Evolutionary conservation across 2,888 invertebrate species (phyloP).

Genomic region (Ochlodes sylvanus): DNA sequence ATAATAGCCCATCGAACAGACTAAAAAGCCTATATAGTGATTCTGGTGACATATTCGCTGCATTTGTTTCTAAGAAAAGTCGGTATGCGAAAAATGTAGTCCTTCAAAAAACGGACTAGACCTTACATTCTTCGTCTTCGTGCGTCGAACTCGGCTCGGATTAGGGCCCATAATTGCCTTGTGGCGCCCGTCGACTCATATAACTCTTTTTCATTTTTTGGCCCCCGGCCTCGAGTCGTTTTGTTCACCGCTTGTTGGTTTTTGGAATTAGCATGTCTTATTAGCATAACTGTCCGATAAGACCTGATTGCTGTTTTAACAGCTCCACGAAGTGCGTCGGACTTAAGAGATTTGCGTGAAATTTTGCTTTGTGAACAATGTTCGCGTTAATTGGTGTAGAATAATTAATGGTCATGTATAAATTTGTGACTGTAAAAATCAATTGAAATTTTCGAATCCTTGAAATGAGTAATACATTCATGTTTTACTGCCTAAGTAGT

Average conservation of each 20-base stretch:
- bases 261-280: slow-evolving; percentile 85
- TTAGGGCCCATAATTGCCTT: slow-evolving; percentile 69
- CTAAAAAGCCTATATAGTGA: neutral
- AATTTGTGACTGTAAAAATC: too few species aligned
- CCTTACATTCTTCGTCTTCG: slow-evolving; percentile 30
- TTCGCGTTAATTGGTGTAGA: neutral
- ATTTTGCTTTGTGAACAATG: slow-evolving; percentile 9
- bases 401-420: neutral
- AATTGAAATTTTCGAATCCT: too few species aligned
- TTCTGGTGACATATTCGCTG: slow-evolving; percentile 9
- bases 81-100: slow-evolving; percentile 59
- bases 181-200: slow-evolving; percentile 78
- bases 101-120: slow-evolving; percentile 54
- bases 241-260: slow-evolving; percentile 79
- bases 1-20: neutral
- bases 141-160: slow-evolving; percentile 30
- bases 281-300: slow-evolving; percentile 82
- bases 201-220: slow-evolving; percentile 71
- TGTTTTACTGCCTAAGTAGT: too few species aligned
- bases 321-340: slow-evolving; percentile 48
- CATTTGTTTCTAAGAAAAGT: slow-evolving; percentile 50
- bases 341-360: slow-evolving; percentile 33
- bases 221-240: slow-evolving; percentile 59
- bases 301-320: slow-evolving; percentile 77
- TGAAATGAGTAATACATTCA: too few species aligned